A percentile compares a stretch with the other conserved stretches of the same genome.
Conservation (phyloP, 2,888 invertebrate genomes). For the Achlya flavicornis region DNA sequence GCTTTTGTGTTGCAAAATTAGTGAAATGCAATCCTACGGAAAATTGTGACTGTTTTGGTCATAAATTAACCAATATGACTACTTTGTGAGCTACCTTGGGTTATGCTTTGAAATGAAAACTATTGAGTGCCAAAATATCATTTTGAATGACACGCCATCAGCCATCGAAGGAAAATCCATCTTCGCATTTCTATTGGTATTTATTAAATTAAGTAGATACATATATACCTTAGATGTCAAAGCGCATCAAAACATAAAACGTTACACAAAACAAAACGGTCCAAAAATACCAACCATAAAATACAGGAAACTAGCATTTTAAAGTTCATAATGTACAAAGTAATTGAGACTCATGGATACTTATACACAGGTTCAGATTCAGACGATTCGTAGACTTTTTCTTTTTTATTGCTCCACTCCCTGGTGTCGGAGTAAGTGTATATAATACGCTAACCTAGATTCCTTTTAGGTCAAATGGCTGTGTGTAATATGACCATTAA, state of each 20-base stretch:
- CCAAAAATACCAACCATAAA: too few relatives aligned
- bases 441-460: conserved; percentile 4
- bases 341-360: conserved; percentile 24
- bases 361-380: not conserved
- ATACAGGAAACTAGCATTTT: conserved; percentile 20
- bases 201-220: too few relatives aligned
- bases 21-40: conserved; percentile 29
- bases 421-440: not conserved
- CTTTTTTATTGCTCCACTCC: not conserved
- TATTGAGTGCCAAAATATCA: conserved; percentile 34
- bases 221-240: too few relatives aligned
- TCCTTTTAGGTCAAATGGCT: not conserved
- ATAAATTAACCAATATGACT: conserved; percentile 53
- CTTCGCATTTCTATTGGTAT: too few relatives aligned
- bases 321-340: conserved; percentile 9
- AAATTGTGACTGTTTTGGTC: conserved; percentile 48
- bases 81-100: conserved; percentile 40
- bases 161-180: too few relatives aligned
- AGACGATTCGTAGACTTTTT: not conserved
- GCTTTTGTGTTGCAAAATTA: conserved; percentile 37
- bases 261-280: too few relatives aligned
- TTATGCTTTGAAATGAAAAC: conserved; percentile 35
- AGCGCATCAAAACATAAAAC: too few relatives aligned
- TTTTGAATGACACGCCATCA: not conserved
- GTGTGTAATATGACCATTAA: not conserved